These are phyloP conservation scores for Cataglyphis livida DNA, from an alignment of 2,888 invertebrate genomes.

Conservation along the genomic window DNA sequence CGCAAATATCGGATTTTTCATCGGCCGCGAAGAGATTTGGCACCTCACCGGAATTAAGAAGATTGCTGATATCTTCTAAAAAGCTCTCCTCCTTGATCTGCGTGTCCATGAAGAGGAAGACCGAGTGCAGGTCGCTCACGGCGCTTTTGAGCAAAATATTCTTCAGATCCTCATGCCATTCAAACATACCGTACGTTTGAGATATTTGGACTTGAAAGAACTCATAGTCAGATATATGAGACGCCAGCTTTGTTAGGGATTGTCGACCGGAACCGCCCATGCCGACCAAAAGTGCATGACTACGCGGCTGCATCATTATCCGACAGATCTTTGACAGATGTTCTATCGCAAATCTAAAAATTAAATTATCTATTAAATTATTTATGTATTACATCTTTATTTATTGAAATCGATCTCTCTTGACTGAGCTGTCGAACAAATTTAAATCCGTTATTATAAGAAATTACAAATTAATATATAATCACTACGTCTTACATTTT, in stretches of 20 bases:
- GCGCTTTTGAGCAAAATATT: slow-evolving; percentile 92
- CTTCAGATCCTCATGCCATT: slow-evolving; percentile 98
- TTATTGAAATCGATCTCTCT: neutral
- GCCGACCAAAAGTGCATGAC: slow-evolving; percentile 95
- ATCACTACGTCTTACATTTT: neutral
- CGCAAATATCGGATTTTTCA: slow-evolving; percentile 96
- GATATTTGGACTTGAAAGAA: slow-evolving; percentile 97
- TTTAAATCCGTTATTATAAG: neutral
- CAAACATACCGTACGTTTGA: slow-evolving; percentile 92
- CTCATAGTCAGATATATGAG: slow-evolving; percentile 97
- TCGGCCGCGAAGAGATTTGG: slow-evolving; percentile 95
- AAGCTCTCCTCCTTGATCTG: slow-evolving; percentile 98
- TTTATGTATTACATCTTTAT: neutral
- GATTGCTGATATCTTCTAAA: slow-evolving; percentile 96
- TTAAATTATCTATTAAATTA: neutral
- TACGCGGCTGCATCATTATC: slow-evolving; percentile 96
- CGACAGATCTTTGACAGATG: slow-evolving; percentile 96
- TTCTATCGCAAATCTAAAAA: slow-evolving; percentile 94
- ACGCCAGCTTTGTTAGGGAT: slow-evolving; percentile 94
- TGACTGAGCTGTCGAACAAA: neutral
- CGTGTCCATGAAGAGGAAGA: slow-evolving; percentile 96
- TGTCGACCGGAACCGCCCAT: slow-evolving; percentile 98
- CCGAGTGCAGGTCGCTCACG: slow-evolving; percentile 93
- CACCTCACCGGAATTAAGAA: slow-evolving; percentile 97
- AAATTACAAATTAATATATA: neutral